phyloP scores from a whole-genome alignment of 2,888 invertebrate genomes.

The Apodemia hepburni region DNA sequence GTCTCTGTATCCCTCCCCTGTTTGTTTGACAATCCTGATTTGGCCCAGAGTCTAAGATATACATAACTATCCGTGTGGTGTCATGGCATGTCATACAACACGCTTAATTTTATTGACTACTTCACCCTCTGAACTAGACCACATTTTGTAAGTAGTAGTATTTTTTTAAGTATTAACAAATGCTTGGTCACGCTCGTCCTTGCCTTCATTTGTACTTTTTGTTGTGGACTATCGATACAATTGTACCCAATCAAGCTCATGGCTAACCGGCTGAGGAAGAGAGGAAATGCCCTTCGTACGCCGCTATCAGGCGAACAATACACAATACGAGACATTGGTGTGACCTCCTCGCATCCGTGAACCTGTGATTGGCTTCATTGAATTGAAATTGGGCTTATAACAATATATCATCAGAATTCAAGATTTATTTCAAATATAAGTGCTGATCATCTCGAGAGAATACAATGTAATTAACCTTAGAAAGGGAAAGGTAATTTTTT shows the following conservation, averaged over 20 bases:
- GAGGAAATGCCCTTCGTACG: slow-evolving; percentile 69
- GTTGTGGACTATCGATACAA: slow-evolving; percentile 21
- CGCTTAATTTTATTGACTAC: no score
- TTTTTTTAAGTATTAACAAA: slow-evolving; percentile 12
- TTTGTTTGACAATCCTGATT: no score
- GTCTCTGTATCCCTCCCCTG: no score
- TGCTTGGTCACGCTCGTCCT: slow-evolving; percentile 5
- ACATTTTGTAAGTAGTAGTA: not conserved
- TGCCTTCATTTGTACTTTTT: not conserved
- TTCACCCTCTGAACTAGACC: not conserved
- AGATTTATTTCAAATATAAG: not conserved
- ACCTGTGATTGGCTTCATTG: slow-evolving; percentile 36
- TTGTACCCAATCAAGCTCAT: slow-evolving; percentile 39
- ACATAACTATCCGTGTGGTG: no score
- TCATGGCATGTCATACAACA: no score
- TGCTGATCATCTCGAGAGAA: not conserved
- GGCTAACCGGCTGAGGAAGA: slow-evolving; percentile 52
- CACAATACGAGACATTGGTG: slow-evolving; percentile 65
- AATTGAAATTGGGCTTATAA: slow-evolving; percentile 14
- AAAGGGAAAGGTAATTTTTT: no score
- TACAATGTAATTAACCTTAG: not conserved
- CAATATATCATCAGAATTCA: slow-evolving; percentile 1
- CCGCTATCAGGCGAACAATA: slow-evolving; percentile 52
- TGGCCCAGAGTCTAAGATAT: no score
- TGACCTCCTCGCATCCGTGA: slow-evolving; percentile 62